Conservation (phyloP, 2,888 invertebrate genomes). For the Selenia dentaria region DNA sequence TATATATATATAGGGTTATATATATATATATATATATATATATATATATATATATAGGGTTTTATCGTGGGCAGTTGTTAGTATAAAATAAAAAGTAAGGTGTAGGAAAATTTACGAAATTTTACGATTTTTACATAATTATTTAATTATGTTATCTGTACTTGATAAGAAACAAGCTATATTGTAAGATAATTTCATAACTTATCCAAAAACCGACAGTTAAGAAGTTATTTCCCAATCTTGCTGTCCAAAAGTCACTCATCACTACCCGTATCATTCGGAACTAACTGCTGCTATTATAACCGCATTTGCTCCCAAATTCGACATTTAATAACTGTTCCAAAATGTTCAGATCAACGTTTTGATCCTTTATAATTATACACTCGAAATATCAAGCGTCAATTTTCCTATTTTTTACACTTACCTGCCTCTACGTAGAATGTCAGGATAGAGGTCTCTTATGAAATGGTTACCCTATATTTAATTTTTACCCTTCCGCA, state of each 20-base stretch:
- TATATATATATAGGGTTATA: too few relatives aligned
- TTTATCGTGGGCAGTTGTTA: too few relatives aligned
- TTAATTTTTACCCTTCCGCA: slow-evolving; percentile 56
- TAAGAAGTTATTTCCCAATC: slow-evolving; percentile 20
- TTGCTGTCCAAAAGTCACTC: slow-evolving; percentile 22
- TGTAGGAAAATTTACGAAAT: too few relatives aligned
- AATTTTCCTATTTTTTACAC: slow-evolving; percentile 61
- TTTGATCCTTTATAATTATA: slow-evolving; percentile 82
- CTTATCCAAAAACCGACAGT: slow-evolving; percentile 15
- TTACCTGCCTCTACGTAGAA: slow-evolving; percentile 64
- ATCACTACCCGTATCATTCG: slow-evolving; percentile 58
- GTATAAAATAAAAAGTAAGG: too few relatives aligned
- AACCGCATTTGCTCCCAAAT: slow-evolving; percentile 77
- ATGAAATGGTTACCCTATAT: slow-evolving; percentile 56
- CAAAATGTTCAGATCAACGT: slow-evolving; percentile 57
- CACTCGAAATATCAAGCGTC: slow-evolving; percentile 58
- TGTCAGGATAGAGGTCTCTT: slow-evolving; percentile 38
- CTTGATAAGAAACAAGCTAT: too few relatives aligned
- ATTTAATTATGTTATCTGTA: too few relatives aligned
- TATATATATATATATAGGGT: too few relatives aligned
- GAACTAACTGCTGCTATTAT: slow-evolving; percentile 67
- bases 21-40: too few relatives aligned
- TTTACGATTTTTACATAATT: too few relatives aligned
- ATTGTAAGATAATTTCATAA: too few relatives aligned
- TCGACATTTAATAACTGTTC: slow-evolving; percentile 71